These are phyloP conservation scores for Arenicola marina DNA, from an alignment of 2,888 invertebrate species.

Conservation along the genomic window DNA sequence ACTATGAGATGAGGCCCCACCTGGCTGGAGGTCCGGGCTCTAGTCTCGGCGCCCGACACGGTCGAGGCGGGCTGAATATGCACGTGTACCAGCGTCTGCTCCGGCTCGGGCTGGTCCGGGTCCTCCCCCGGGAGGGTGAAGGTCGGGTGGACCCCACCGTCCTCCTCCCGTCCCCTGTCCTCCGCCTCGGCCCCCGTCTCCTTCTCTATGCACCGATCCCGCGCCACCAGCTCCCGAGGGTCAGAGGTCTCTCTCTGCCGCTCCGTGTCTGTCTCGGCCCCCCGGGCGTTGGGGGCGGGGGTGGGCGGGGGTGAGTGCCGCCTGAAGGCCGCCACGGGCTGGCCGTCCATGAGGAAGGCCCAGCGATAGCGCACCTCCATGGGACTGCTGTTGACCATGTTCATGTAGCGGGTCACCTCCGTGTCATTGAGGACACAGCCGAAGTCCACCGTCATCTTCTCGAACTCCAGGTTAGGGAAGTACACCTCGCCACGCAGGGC, in stretches of 20 bases:
- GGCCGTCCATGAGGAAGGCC: constrained; percentile 56
- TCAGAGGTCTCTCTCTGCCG: neutral
- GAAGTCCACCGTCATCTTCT: constrained; percentile 68
- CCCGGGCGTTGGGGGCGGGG: neutral
- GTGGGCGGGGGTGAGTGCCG: neutral
- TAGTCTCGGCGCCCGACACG: too few species aligned
- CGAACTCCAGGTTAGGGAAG: constrained; percentile 71
- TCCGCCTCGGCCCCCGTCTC: too few species aligned
- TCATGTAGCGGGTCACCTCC: constrained; percentile 62
- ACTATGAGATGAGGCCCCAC: too few species aligned
- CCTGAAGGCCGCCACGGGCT: constrained; percentile 42
- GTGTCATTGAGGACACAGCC: constrained; percentile 67
- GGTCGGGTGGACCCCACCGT: too few species aligned
- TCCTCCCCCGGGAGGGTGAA: too few species aligned
- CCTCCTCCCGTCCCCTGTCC: too few species aligned
- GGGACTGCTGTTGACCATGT: constrained; percentile 66
- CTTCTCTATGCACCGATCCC: too few species aligned
- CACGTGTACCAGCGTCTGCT: too few species aligned
- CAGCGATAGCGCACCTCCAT: constrained; percentile 64
- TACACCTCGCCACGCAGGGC: constrained; percentile 70
- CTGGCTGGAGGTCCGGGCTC: too few species aligned
- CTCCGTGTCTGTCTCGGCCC: neutral
- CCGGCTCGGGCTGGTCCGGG: too few species aligned
- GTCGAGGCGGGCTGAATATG: too few species aligned
- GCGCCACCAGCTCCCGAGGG: too few species aligned